phyloP scores from a whole-genome alignment of 2,888 invertebrate genomes.

The Xestobium rufovillosum region DNA sequence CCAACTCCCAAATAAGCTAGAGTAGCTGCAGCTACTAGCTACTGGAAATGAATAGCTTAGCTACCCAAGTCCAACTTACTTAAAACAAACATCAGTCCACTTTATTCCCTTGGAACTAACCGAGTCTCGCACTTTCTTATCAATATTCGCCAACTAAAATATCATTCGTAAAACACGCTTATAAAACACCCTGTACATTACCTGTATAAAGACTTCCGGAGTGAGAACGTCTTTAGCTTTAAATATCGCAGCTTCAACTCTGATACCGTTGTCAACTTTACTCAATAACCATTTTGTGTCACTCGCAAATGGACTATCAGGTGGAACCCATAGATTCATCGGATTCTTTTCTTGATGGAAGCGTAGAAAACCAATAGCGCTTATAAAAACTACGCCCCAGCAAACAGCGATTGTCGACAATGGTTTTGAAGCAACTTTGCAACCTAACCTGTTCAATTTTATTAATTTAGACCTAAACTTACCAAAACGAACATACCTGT shows the following conservation, averaged over 20 bases:
- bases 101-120: constrained; percentile 30
- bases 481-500: constrained; percentile 33
- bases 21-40: too few relatives aligned
- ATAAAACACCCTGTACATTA: constrained; percentile 24
- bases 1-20: too few relatives aligned
- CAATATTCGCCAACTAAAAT: constrained; percentile 30
- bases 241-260: constrained; percentile 55
- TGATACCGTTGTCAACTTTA: constrained; percentile 56
- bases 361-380: constrained; percentile 53
- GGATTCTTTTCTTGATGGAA: constrained; percentile 70
- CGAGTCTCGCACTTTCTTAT: constrained; percentile 26
- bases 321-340: constrained; percentile 68
- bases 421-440: constrained; percentile 53
- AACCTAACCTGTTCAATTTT: constrained; percentile 51
- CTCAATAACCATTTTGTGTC: constrained; percentile 67
- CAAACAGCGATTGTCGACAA: constrained; percentile 52
- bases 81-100: constrained; percentile 51
- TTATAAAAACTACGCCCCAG: constrained; percentile 50
- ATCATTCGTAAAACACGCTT: constrained; percentile 1
- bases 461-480: neutral
- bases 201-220: constrained; percentile 50
- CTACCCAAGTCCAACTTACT: too few relatives aligned
- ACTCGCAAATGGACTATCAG: constrained; percentile 58
- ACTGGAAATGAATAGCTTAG: too few relatives aligned
- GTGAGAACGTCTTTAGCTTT: constrained; percentile 61